Evolutionary conservation across 2,888 invertebrate genomes (phyloP).

Genomic region (Tipula lateralis): DNA sequence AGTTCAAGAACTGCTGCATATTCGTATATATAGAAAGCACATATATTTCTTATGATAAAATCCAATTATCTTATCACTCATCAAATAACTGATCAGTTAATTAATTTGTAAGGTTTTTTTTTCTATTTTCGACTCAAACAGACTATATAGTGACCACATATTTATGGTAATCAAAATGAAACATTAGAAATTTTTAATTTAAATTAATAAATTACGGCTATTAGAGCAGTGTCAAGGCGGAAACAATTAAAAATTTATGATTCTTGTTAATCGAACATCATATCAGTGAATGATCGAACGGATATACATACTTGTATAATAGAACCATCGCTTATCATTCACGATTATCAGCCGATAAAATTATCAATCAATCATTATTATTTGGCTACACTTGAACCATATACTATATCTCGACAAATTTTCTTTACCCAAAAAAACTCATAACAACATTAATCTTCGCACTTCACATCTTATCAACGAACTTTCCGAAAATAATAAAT

Average conservation of each 20-base stretch:
- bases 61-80: not conserved
- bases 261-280: not conserved
- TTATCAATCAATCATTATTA: not conserved
- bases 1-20: too few species aligned
- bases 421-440: not conserved
- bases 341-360: not conserved
- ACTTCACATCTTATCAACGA: not conserved
- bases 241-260: not conserved
- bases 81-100: not conserved
- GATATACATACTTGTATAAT: not conserved
- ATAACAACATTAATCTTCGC: too few species aligned
- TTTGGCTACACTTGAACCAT: not conserved
- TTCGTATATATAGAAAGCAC: too few species aligned
- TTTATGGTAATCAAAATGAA: not conserved
- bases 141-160: not conserved
- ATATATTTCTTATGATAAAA: not conserved
- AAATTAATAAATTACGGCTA: not conserved
- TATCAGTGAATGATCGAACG: not conserved
- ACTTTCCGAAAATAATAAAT: not conserved
- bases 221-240: not conserved
- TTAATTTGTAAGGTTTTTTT: not conserved
- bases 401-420: not conserved
- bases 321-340: too few species aligned
- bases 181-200: not conserved
- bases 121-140: not conserved